A percentile compares a stretch with the other conserved stretches of the same genome.
phyloP scores from a whole-genome alignment of 2,797 vertebrate species.

The Protonibea diacanthus region DNA sequence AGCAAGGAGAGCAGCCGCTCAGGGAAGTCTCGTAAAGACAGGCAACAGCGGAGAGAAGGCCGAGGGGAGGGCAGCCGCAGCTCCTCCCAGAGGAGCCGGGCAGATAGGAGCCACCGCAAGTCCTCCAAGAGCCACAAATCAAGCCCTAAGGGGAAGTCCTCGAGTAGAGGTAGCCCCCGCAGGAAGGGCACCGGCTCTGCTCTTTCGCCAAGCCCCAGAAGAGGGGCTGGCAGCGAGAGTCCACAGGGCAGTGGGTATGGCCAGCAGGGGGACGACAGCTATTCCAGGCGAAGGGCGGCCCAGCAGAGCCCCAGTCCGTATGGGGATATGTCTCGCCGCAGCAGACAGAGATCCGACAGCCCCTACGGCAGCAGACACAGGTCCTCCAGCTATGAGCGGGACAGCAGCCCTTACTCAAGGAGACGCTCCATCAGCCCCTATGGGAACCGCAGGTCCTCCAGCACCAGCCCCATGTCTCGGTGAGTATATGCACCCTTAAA shows the following conservation, averaged over 20 bases:
- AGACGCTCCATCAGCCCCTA: conserved; percentile 95
- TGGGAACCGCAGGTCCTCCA: conserved; percentile 91
- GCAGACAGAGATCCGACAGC: conserved; percentile 92
- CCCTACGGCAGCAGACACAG: conserved; percentile 89
- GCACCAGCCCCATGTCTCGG: conserved; percentile 94
- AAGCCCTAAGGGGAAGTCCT: conserved; percentile 91
- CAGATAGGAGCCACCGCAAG: conserved; percentile 92
- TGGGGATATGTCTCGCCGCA: conserved; percentile 88
- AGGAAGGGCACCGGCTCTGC: conserved; percentile 83
- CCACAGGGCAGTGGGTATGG: conserved; percentile 86
- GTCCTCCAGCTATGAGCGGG: conserved; percentile 95
- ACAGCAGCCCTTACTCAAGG: conserved; percentile 92
- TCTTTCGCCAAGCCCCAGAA: conserved; percentile 89
- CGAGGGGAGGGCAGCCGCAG: conserved; percentile 86
- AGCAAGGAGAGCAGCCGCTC: conserved; percentile 87
- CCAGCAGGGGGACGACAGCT: conserved; percentile 91
- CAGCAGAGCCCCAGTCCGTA: conserved; percentile 91
- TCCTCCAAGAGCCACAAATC: conserved; percentile 94
- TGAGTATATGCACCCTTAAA: conserved; percentile 73
- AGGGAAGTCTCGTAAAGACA: conserved; percentile 85
- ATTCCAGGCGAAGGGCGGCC: conserved; percentile 77
- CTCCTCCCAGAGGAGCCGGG: conserved; percentile 88
- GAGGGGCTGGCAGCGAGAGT: conserved; percentile 89
- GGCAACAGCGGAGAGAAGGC: conserved; percentile 84
- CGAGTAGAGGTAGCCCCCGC: conserved; percentile 86